Percentiles rank a stretch among this genome's conserved stretches.
phyloP scores from a whole-genome alignment of 2,797 vertebrate species.

The Hypotaenidia philippensis region DNA sequence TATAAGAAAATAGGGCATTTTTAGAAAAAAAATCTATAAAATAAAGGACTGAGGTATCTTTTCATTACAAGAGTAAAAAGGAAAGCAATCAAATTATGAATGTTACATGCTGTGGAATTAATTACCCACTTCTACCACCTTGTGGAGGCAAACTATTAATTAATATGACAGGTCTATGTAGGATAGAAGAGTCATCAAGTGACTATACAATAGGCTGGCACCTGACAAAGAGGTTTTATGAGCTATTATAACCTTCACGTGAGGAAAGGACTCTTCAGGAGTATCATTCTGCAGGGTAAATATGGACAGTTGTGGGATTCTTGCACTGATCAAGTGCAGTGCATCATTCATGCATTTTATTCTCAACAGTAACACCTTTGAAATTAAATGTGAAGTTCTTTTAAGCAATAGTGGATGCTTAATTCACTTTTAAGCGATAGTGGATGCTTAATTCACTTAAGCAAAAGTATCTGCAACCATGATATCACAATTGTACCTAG shows the following conservation, averaged over 20 bases:
- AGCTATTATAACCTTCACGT: neutral
- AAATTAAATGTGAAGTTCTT: neutral
- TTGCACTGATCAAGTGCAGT: neutral
- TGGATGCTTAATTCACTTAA: neutral
- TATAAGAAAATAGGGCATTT: neutral
- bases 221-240: neutral
- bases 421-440: neutral
- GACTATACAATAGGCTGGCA: neutral
- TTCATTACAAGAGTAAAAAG: neutral
- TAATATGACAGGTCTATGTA: neutral
- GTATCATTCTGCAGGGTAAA: neutral
- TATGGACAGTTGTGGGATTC: neutral
- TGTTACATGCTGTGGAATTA: constrained; percentile 29
- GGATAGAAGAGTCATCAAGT: neutral
- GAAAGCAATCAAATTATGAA: neutral
- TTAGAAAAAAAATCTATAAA: neutral
- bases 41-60: neutral
- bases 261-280: neutral
- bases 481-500: neutral
- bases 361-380: neutral
- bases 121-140: constrained; percentile 71
- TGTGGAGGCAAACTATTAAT: constrained; percentile 50
- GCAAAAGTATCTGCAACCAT: neutral
- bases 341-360: neutral
- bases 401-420: neutral